Conservation (phyloP, 2,797 vertebrate genomes). For the Mycteria americana region DNA sequence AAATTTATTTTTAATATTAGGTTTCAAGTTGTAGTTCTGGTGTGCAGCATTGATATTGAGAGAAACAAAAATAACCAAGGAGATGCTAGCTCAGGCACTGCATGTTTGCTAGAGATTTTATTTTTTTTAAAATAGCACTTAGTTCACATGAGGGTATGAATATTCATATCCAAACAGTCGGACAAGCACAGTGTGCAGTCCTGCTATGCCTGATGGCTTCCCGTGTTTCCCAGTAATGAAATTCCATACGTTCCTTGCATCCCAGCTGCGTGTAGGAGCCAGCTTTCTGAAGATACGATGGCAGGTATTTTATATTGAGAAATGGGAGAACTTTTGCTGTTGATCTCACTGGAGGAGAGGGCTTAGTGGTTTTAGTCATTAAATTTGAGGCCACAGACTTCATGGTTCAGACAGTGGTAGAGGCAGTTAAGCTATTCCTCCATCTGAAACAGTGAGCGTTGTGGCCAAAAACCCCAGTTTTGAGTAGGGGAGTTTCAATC, state of each 20-base stretch:
- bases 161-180: background rate
- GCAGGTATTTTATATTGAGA: background rate
- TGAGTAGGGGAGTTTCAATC: background rate
- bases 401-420: background rate
- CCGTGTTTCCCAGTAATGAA: background rate
- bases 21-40: constrained; percentile 26
- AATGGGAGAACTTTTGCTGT: background rate
- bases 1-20: constrained; percentile 1
- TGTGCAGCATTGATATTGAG: background rate
- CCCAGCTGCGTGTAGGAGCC: background rate
- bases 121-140: background rate
- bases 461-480: rapidly evolving
- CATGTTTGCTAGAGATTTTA: background rate
- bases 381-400: background rate
- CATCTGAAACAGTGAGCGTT: background rate
- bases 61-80: constrained; percentile 4
- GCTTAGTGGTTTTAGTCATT: background rate
- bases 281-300: background rate
- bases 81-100: background rate
- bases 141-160: background rate
- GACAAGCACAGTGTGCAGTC: background rate
- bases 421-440: background rate
- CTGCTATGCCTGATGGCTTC: background rate
- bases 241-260: constrained; percentile 38
- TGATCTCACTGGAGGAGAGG: background rate